Evolutionary conservation across 2,888 invertebrate species (phyloP).

Genomic region (Epinotia brunnichana): DNA sequence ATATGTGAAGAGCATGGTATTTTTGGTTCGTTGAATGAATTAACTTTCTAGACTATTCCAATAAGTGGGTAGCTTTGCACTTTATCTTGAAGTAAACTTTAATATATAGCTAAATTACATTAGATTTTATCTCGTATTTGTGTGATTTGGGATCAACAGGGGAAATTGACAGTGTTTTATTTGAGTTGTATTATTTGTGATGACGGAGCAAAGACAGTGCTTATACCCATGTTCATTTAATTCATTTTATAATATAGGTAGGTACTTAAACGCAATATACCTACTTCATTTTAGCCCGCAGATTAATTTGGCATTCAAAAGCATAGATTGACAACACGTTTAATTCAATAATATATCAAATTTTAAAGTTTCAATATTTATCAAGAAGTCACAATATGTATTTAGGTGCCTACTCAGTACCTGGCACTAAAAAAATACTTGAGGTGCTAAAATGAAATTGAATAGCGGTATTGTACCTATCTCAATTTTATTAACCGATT

Average conservation of each 20-base stretch:
- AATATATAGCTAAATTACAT: slow-evolving; percentile 1
- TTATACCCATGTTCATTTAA: background rate
- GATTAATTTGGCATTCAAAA: background rate
- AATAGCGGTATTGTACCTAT: background rate
- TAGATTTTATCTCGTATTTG: background rate
- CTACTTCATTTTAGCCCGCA: background rate
- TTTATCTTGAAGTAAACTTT: background rate
- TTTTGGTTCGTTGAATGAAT: slow-evolving; percentile 2
- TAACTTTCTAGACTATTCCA: slow-evolving; percentile 11
- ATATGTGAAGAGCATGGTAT: background rate
- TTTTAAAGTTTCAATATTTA: background rate
- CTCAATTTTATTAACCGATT: background rate
- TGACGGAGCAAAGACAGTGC: background rate
- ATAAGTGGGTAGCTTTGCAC: slow-evolving; percentile 10
- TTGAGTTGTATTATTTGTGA: background rate
- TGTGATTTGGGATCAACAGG: background rate
- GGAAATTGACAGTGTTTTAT: background rate
- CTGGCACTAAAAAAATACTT: slow-evolving; percentile 17
- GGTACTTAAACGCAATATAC: background rate
- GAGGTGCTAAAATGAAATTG: slow-evolving; percentile 33
- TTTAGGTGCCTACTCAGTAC: background rate
- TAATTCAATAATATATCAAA: background rate
- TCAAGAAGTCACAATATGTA: slow-evolving; percentile 10
- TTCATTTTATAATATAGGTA: background rate
- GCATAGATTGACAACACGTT: background rate